A percentile compares a stretch with the other conserved stretches of the same genome.
These are phyloP conservation scores for Rhopalosiphum maidis DNA, from an alignment of 1,140 invertebrate species.

Conservation along the genomic window DNA sequence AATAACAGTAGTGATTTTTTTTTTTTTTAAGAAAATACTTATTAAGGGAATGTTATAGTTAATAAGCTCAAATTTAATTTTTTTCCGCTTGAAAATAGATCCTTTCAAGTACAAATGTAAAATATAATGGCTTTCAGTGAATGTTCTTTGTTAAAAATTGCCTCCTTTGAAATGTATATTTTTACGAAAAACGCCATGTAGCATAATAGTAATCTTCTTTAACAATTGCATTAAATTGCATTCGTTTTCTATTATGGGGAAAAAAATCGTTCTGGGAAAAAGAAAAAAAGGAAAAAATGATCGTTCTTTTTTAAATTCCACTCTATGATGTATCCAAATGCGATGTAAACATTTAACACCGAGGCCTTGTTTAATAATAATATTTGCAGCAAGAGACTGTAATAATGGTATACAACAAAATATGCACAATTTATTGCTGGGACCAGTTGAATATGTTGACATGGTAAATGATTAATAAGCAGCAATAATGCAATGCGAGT, in stretches of 20 bases:
- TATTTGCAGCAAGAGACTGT: not conserved
- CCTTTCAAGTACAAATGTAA: not conserved
- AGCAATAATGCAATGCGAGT: not conserved
- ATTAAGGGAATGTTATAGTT: not conserved
- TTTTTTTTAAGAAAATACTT: not conserved
- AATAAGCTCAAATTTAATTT: not conserved
- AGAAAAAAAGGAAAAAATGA: not conserved
- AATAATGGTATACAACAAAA: not conserved
- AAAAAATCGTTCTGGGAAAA: not conserved
- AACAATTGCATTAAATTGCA: conserved; percentile 27
- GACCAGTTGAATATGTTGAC: conserved; percentile 6
- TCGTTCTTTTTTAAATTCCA: not conserved
- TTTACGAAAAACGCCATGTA: not conserved
- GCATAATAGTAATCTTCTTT: conserved; percentile 12
- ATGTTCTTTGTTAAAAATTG: conserved; percentile 31
- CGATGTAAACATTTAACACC: not conserved
- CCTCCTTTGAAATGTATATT: conserved; percentile 13
- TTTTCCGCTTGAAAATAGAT: not conserved
- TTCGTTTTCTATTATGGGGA: not conserved
- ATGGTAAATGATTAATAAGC: not conserved
- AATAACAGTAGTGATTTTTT: not conserved
- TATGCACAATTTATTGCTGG: not conserved
- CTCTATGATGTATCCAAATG: not conserved
- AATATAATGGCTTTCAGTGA: not conserved
- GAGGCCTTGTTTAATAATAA: not conserved